Evolutionary conservation across 2,888 invertebrate species (phyloP), one percentile per base, ranked within the genome.

Genomic region (Pachliopta kotzebuea): DNA sequence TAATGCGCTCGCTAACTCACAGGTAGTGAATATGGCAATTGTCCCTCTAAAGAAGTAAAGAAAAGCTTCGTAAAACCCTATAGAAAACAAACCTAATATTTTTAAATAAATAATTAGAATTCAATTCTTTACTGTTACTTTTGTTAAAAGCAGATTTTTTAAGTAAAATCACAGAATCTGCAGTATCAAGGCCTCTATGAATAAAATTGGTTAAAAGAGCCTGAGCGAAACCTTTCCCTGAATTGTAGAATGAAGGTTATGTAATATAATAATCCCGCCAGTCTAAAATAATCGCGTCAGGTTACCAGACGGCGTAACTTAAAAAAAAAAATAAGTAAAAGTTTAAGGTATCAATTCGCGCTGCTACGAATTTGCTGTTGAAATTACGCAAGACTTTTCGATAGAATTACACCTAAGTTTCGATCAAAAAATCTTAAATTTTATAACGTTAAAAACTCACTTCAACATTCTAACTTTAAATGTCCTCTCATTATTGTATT

Each of bases 271-370:
- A 62, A 50, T 54, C 20, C 9, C 50, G 42, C 29, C 59, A 50
- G 55, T 58, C 23, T 60, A 56, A 60, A 63, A 64, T 37, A 55
- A 37, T 42, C 31, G 49, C 29, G 31, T 62, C 58, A 26, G 23
- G 62, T 62, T 65, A 58, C 62, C 57, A 23, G 67, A 67, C 69
- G 70, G 67, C 61, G 69, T 63, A 59, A 69, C 65, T 62, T 55
- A 52, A 69, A 71, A 84, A 85, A 54, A 69, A 71, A 83, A 85
- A n/a, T n/a, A 85, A 88, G 86, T 85, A 85, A 87, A 87, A 88
- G 87, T 83, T 63, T 63, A 66, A 61, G 66, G 77, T 77, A 78
- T 79, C 78, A 75, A 76, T 74, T 74, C 67, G 66, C 65, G 60
- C 67, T 66, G 73, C 73, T 71, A 77, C 77, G 75, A 75, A 80